Conservation (phyloP, 2,113 vertebrate species). For the Typhlomys cinereus region DNA sequence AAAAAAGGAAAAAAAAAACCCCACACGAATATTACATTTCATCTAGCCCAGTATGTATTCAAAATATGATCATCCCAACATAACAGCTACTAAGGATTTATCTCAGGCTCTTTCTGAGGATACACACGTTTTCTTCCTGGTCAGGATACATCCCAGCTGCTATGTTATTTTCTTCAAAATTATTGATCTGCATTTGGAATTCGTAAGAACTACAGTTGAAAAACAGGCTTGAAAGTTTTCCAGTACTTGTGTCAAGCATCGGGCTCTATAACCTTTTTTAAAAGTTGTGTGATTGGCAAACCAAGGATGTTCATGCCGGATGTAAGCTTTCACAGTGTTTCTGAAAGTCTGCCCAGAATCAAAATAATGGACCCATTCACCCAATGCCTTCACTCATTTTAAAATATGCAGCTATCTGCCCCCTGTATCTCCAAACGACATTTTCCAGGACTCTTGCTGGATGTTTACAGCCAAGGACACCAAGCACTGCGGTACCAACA, state of each 20-base stretch:
- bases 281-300: background rate
- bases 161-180: background rate
- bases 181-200: background rate
- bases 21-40: background rate
- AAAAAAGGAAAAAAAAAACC: background rate
- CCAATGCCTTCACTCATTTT: background rate
- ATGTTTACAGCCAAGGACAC: background rate
- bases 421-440: background rate
- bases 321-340: background rate
- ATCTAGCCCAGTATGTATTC: background rate
- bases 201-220: background rate
- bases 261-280: background rate
- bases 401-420: too few relatives aligned
- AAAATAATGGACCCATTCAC: too few relatives aligned
- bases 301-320: background rate
- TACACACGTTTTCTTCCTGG: too few relatives aligned
- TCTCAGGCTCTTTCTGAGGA: background rate
- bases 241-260: background rate
- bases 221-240: background rate
- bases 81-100: background rate
- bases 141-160: too few relatives aligned
- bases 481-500: background rate
- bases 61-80: background rate
- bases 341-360: background rate
- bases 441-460: background rate